phyloP scores from a whole-genome alignment of 2,888 invertebrate species.

The Prosapia bicincta region DNA sequence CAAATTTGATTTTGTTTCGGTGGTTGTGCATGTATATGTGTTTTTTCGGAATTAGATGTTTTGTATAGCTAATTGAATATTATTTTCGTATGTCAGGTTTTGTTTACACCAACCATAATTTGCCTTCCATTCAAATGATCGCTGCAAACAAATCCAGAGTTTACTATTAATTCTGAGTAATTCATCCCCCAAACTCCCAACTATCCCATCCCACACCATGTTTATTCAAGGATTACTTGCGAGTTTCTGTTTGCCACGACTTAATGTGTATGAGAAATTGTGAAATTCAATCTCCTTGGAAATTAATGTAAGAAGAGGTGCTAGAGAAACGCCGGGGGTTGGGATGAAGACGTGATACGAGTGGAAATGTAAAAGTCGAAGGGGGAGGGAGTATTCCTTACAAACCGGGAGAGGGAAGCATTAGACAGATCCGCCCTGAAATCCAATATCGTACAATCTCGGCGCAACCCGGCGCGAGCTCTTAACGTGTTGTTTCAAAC shows the following conservation, averaged over 20 bases:
- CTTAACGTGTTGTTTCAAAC: slow-evolving; percentile 9
- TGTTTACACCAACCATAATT: too few relatives aligned
- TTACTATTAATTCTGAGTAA: not conserved
- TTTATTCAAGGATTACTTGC: not conserved
- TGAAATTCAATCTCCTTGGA: not conserved
- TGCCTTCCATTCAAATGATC: too few relatives aligned
- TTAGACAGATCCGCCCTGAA: slow-evolving; percentile 2
- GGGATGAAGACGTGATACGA: not conserved
- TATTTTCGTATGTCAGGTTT: too few relatives aligned
- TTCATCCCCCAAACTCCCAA: too few relatives aligned
- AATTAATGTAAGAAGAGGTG: slow-evolving; percentile 2
- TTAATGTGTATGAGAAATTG: not conserved
- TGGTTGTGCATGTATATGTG: too few relatives aligned
- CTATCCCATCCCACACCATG: not conserved
- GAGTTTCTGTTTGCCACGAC: not conserved
- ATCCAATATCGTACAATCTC: not conserved
- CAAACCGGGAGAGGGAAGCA: not conserved
- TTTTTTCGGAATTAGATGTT: too few relatives aligned
- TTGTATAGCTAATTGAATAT: too few relatives aligned
- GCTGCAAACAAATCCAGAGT: not conserved
- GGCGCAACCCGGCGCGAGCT: not conserved
- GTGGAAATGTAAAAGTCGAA: not conserved
- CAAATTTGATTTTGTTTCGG: too few relatives aligned
- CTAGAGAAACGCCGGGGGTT: not conserved
- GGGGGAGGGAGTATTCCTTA: not conserved